Conservation (phyloP, 2,797 vertebrate genomes). For the Psittacula echo region DNA sequence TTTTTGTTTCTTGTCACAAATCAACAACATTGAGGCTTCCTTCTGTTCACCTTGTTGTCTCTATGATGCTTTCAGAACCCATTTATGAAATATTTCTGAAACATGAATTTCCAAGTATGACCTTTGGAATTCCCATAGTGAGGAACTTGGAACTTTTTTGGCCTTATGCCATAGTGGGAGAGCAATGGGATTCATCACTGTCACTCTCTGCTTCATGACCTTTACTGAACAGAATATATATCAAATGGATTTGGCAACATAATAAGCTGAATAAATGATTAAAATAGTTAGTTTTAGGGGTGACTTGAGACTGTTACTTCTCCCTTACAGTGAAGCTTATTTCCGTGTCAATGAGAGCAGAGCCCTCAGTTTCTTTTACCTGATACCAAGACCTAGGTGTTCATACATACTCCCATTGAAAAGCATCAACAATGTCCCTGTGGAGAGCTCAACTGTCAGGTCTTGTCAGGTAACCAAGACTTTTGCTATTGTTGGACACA, state of each 20-base stretch:
- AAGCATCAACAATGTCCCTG: not conserved
- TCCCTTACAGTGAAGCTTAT: not conserved
- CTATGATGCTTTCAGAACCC: not conserved
- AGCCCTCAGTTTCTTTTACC: not conserved
- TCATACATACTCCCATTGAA: not conserved
- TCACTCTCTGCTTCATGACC: not conserved
- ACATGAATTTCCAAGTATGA: not conserved
- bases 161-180: fast-evolving
- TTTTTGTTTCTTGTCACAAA: not conserved
- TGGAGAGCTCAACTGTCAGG: not conserved
- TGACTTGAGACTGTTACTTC: not conserved
- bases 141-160: not conserved
- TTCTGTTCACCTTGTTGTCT: not conserved
- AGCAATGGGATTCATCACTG: not conserved
- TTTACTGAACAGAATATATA: not conserved
- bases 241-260: not conserved
- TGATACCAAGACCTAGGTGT: not conserved
- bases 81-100: not conserved
- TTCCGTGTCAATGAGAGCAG: not conserved
- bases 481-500: not conserved
- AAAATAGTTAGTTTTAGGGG: not conserved
- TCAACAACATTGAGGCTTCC: not conserved
- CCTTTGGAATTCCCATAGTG: not conserved
- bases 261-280: not conserved
- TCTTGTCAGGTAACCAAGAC: not conserved